Evolutionary conservation across 1,140 invertebrate genomes (phyloP), one percentile per base, ranked within the genome.

Genomic region (Brachionus angularis): DNA sequence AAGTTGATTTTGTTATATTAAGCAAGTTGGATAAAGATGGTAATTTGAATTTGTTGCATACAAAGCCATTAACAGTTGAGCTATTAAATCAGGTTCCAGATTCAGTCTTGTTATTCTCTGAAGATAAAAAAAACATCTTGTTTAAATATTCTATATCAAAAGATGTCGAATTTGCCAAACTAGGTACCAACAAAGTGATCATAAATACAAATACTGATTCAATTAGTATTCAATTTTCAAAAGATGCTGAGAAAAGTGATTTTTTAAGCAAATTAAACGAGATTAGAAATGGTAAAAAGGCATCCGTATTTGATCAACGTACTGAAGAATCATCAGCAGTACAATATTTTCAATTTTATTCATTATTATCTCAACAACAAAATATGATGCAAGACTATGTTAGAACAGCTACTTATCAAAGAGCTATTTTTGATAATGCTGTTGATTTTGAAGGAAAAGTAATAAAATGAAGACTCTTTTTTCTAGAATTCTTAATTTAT

Each of bases 351-450:
- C 86, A 86, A 81, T 98, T 98, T 83, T 98, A 98, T 83, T 93
- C 95, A 64, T 98, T 96, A 83, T 83, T 99, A 64, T 96, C 93
- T 50, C 96, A 99, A 80, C 96, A 99, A 81, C 96, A 99, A 83
- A 99, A 99, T 78, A 98, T 99, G 96, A 93, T 98, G 90, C 85
- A 87, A 84, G 96, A 98, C 82, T 98, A 96, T 79, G 92, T 98
- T 50, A 85, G 96, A 74, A 99, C 96, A 25, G 93, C 92, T 76
- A 98, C 96, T 52, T 99, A 99, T 82, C 95, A 98, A 80, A 86
- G 91, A 76, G 94, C 96, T 50, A 96, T 99, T 81, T 83, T 96
- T 16, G 88, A 89, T 46, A 99, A 98, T 83, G 83, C 90, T 27
- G 85, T 88, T 70, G 96, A 98, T 80, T 98, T 99, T 79, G 86